Conservation (phyloP, 2,888 invertebrate species). For the Thereva nobilitata region DNA sequence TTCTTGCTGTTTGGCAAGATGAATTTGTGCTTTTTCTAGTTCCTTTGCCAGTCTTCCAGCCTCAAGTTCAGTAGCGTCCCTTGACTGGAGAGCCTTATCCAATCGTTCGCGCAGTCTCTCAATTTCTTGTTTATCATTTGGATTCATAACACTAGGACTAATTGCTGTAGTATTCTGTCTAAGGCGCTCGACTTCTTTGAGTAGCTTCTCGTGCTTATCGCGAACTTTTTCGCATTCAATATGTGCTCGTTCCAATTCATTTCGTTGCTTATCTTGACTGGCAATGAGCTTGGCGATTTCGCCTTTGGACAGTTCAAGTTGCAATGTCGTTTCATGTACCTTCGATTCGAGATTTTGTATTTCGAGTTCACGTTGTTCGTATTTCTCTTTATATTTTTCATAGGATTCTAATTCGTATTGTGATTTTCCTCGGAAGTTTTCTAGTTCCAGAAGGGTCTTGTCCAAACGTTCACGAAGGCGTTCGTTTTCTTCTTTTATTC, state of each 20-base stretch:
- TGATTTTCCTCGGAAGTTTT: constrained; percentile 79
- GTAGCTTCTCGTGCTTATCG: constrained; percentile 81
- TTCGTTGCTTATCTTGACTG: constrained; percentile 77
- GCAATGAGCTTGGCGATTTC: constrained; percentile 76
- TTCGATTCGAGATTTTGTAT: constrained; percentile 76
- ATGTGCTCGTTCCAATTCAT: constrained; percentile 80
- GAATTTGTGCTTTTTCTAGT: constrained; percentile 82
- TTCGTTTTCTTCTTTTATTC: constrained; percentile 80
- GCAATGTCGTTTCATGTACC: constrained; percentile 78
- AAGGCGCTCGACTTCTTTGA: constrained; percentile 66
- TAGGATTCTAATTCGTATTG: constrained; percentile 74
- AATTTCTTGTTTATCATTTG: constrained; percentile 74
- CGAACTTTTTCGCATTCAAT: constrained; percentile 88
- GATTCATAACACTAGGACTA: constrained; percentile 59
- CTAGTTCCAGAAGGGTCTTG: constrained; percentile 79
- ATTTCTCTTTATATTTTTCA: constrained; percentile 76
- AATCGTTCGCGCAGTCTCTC: constrained; percentile 84
- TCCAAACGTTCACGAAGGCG: constrained; percentile 78
- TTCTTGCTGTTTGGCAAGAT: constrained; percentile 81
- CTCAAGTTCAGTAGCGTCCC: constrained; percentile 84
- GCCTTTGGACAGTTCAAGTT: constrained; percentile 77
- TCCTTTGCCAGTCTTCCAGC: constrained; percentile 83
- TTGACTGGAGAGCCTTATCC: constrained; percentile 74
- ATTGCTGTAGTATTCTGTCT: constrained; percentile 61
- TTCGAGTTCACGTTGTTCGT: constrained; percentile 74